Evolutionary conservation across 2,797 vertebrate species (phyloP).

Genomic region (Sylvia borin): DNA sequence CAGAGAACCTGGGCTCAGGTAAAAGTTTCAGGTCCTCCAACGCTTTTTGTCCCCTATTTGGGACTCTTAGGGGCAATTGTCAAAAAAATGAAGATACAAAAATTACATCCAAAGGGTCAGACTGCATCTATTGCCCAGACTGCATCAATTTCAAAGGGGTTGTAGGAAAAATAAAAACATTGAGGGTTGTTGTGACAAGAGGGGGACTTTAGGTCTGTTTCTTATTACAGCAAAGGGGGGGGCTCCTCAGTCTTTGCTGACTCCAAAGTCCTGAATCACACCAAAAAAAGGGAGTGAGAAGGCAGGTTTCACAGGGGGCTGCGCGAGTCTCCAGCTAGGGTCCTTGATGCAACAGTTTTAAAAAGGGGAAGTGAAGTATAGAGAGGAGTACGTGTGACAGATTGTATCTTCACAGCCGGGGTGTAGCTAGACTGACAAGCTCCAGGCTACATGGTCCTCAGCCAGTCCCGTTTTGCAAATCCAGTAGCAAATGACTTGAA

Average conservation of each 20-base stretch:
- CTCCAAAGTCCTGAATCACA: slow-evolving; percentile 86
- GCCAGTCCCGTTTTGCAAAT: slow-evolving; percentile 41
- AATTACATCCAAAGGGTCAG: slow-evolving; percentile 82
- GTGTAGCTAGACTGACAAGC: slow-evolving; percentile 57
- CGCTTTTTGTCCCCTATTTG: slow-evolving; percentile 76
- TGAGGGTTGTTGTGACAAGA: slow-evolving; percentile 64
- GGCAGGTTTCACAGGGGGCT: slow-evolving; percentile 86
- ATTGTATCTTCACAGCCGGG: slow-evolving; percentile 72
- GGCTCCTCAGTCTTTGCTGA: slow-evolving; percentile 83
- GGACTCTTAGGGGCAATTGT: slow-evolving; percentile 79
- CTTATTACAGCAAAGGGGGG: slow-evolving; percentile 91
- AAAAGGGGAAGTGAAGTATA: slow-evolving; percentile 56
- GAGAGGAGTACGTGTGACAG: slow-evolving; percentile 39
- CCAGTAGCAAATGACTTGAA: slow-evolving; percentile 44
- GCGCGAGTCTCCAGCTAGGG: slow-evolving; percentile 83
- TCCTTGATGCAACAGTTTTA: slow-evolving; percentile 65
- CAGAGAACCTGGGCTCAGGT: slow-evolving; percentile 83
- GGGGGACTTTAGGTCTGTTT: slow-evolving; percentile 90
- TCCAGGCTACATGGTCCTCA: slow-evolving; percentile 57
- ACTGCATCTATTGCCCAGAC: slow-evolving; percentile 85
- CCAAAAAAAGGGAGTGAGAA: slow-evolving; percentile 82
- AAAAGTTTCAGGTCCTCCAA: slow-evolving; percentile 86
- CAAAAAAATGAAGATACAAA: slow-evolving; percentile 79
- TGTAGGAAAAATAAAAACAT: slow-evolving; percentile 65
- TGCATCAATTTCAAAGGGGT: slow-evolving; percentile 80